Evolutionary conservation across 2,888 invertebrate genomes (phyloP), one percentile per base, ranked within the genome.

Genomic region (Odontothrips loti): DNA sequence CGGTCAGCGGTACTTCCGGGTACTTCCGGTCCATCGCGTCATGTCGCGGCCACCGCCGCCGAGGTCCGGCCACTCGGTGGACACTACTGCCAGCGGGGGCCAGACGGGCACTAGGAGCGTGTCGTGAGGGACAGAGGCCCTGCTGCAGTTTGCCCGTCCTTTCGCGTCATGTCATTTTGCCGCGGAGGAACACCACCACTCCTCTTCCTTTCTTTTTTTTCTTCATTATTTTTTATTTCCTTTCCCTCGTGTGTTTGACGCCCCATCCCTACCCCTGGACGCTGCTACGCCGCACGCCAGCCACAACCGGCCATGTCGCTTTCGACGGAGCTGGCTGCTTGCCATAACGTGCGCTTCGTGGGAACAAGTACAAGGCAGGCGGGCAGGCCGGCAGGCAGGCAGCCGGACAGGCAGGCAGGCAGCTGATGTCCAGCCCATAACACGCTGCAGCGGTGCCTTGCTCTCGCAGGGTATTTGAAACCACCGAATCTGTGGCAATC

Each of bases 341-440:
- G 58, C 58, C 58, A 58, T 58, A 43, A 43, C 34, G 34, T 43
- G 15, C 58, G 58, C 58, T 58, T 58, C n/a, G 68, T 75, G 68
- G 68, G 68, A 75, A 75, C 68, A 75, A 75, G 68, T 27, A 75
- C 68, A 75, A 75, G 68, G 68, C 68, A 75, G 68, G 27, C 68
- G 68, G 23, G 23, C 12, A 27, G 68, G 23, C 68, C 8, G 12
- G n/a, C 23, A 8, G 68, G 27, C 23, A 10, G 12, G 58, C 6
- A 20, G 58, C 15, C 34, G 6, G 34, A 6, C 34, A 43, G 34
- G 34, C 34, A 43, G 34, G 34, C 34, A 43, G 34, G 34, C 34
- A 43, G 34, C 34, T 43, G 34, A 43, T 43, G 34, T 43, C 34
- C 34, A 43, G 34, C 34, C 34, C 34, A 43, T 43, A 43, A 43